Evolutionary conservation across 1,140 invertebrate species (phyloP).

Genomic region (Macrobrachium nipponense): DNA sequence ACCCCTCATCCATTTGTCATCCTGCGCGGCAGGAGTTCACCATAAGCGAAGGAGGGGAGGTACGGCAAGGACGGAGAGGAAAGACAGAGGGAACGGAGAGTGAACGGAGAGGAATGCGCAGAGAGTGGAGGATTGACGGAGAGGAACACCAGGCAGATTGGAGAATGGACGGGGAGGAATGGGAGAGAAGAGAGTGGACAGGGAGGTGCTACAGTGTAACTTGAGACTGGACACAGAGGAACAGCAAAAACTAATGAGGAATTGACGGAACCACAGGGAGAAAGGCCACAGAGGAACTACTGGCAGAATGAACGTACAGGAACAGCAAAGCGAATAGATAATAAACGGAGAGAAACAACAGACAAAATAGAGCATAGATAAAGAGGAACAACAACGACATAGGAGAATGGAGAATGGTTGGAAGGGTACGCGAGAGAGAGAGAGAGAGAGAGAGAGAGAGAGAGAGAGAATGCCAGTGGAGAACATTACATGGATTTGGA

Average conservation of each 20-base stretch:
- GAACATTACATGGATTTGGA: not conserved
- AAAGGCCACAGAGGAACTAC: not conserved
- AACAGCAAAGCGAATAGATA: not conserved
- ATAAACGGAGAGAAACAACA: not conserved
- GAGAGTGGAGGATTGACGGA: not conserved
- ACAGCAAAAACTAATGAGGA: not conserved
- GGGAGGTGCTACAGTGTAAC: too few relatives aligned
- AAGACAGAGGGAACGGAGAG: not conserved
- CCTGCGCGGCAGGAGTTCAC: constrained; percentile 10
- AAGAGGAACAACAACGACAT: not conserved
- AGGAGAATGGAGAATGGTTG: not conserved
- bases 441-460: constrained; percentile 2
- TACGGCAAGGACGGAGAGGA: not conserved
- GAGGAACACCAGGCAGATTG: not conserved
- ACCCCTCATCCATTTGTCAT: constrained; percentile 60
- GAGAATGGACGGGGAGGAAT: not conserved
- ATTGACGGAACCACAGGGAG: not conserved
- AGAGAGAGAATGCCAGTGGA: not conserved
- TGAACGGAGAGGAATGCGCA: too few relatives aligned
- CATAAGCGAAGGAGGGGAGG: not conserved
- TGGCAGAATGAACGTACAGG: not conserved
- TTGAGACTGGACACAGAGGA: not conserved
- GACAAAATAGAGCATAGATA: not conserved
- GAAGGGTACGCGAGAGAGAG: not conserved
- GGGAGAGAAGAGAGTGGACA: not conserved